Conservation (phyloP, 2,113 vertebrate genomes). For the Capreolus pygargus region DNA sequence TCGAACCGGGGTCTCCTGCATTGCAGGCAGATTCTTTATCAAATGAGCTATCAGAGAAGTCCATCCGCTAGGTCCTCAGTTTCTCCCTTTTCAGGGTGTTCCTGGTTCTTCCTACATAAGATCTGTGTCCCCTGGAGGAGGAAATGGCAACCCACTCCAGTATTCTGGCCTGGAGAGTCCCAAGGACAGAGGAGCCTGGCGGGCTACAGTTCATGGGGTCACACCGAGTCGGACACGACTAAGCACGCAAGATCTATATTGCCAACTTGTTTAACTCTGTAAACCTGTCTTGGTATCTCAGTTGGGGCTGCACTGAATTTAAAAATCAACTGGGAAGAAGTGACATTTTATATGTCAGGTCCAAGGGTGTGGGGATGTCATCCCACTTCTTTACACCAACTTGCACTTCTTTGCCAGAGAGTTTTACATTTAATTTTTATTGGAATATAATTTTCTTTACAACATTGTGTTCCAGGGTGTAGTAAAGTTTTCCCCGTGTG, state of each 20-base stretch:
- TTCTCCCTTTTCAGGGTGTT: background rate
- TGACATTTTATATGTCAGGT: background rate
- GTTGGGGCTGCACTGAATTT: background rate
- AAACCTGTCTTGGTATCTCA: accelerated
- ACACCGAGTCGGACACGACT: background rate
- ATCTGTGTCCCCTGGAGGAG: background rate
- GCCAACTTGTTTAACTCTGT: accelerated
- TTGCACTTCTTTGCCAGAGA: background rate
- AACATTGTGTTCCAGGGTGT: background rate
- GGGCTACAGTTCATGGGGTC: background rate
- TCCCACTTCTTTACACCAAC: background rate
- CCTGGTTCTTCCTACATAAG: background rate
- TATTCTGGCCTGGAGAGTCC: background rate
- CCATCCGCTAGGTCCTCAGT: background rate
- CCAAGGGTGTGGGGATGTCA: background rate
- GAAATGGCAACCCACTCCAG: background rate
- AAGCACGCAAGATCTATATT: accelerated
- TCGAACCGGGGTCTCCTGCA: accelerated
- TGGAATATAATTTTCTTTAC: background rate
- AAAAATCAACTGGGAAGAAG: background rate
- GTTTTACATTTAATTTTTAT: background rate
- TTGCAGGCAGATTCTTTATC: background rate
- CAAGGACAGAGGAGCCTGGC: background rate
- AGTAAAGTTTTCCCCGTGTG: background rate
- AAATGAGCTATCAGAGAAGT: background rate